A percentile compares a stretch with the other conserved stretches of the same genome.
Evolutionary conservation across 2,797 vertebrate species (phyloP).

Genomic region (Channa striata): DNA sequence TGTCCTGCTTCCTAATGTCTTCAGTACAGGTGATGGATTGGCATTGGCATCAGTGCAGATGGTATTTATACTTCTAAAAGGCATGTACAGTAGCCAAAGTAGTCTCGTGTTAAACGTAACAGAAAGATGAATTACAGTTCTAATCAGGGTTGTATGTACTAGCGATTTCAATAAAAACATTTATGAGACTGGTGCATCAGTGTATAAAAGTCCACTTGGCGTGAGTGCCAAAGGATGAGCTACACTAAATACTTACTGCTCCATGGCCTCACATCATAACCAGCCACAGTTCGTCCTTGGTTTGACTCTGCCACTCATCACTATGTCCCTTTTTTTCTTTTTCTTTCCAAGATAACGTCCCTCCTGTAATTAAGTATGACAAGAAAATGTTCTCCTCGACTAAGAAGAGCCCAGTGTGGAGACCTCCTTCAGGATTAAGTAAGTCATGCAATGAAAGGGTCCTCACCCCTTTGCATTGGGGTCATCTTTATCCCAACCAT

Average conservation of each 20-base stretch:
- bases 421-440: constrained; percentile 38
- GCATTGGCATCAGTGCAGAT: neutral
- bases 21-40: neutral
- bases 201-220: constrained; percentile 28
- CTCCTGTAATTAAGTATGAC: constrained; percentile 51
- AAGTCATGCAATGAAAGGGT: constrained; percentile 31
- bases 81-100: neutral
- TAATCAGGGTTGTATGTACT: neutral
- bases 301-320: constrained; percentile 62
- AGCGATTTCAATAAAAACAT: neutral
- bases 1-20: no score
- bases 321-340: constrained; percentile 49
- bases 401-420: constrained; percentile 16
- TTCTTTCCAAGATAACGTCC: constrained; percentile 42
- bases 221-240: constrained; percentile 19
- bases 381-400: constrained; percentile 32
- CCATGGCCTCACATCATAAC: constrained; percentile 37
- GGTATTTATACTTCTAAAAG: neutral
- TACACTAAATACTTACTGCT: constrained; percentile 28
- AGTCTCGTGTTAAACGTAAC: constrained; percentile 2
- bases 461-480: constrained; percentile 5
- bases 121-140: neutral
- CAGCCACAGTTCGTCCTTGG: constrained; percentile 61
- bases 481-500: neutral
- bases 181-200: neutral